Base-by-base conservation (phyloP, 2,888 invertebrate genomes). In the Spisula solida region DNA sequence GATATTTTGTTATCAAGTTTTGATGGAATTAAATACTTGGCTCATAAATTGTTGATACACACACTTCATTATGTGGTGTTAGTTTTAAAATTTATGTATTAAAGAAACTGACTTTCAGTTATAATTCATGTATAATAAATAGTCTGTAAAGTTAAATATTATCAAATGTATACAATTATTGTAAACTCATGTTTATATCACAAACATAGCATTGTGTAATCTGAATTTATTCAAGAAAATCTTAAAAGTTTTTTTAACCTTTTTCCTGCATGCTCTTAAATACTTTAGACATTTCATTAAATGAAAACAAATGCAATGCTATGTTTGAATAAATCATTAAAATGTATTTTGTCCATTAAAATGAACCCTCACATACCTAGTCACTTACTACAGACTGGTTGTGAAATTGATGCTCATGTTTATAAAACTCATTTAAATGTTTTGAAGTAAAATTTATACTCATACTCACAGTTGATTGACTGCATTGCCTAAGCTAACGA, bases 201-300 rank as follows among this genome's bases (percentile, higher is more conserved):
- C 78, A 85, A 85, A 85, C 85, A 85, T 85, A 85, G 85, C 85
- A 85, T 85, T 85, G 85, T 41, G 34, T 34, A 34, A 56, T 47
- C 18, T 78, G 55, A 75, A 0, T 75, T 75, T 14, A 75, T 66
- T 51, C 0, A 31, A 41, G 20, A 29, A 81, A 51, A 51, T 20
- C 56, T 47, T n/a, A 47, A 70, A 34, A 34, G 31, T 25, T 82
- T 56, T 56, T 70, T 70, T 41, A 47, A 66, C 47, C 56, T 82
- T 83, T 70, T 48, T 51, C 81, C 81, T 83, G 48, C 75, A 48
- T 20, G 20, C 14, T 48, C 51, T 70, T 25, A 48, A 12, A 41
- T 41, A 41, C 8, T 41, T 48, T 25, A 66, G 25, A n/a, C 1
- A 66, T 5, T 66, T 5, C 6, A 25, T 66, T 5, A 2, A 66